Conservation (phyloP, 2,113 vertebrate genomes). For the Nothoprocta perdicaria region DNA sequence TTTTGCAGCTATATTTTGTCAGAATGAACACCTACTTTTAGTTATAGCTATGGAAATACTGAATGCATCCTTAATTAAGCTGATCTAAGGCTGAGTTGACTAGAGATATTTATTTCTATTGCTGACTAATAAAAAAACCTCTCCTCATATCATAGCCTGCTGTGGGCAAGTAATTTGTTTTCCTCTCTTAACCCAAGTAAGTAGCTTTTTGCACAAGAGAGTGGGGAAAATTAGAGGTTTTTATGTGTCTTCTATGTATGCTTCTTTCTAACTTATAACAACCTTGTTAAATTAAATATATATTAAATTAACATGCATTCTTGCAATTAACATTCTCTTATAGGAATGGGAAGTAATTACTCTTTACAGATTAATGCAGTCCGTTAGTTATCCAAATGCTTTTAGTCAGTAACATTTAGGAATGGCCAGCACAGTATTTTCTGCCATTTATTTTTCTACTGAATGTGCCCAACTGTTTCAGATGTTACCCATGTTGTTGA, state of each 20-base stretch:
- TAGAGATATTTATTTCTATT: not conserved
- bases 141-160: not conserved
- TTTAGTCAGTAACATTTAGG: not conserved
- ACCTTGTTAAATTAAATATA: slow-evolving; percentile 5
- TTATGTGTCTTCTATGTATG: not conserved
- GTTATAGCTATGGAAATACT: not conserved
- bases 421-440: not conserved
- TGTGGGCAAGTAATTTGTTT: not conserved
- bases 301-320: not conserved
- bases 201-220: not conserved
- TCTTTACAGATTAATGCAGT: slow-evolving; percentile 18
- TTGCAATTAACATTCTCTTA: not conserved
- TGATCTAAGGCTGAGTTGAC: not conserved
- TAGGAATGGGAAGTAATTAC: not conserved
- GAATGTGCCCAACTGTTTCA: not conserved
- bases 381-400: not conserved
- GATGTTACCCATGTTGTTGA: accelerated
- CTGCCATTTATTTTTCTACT: not conserved
- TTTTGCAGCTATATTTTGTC: not conserved
- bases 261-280: not conserved
- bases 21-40: not conserved
- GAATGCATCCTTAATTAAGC: not conserved
- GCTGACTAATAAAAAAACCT: not conserved
- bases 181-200: not conserved
- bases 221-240: not conserved